Evolutionary conservation across 2,113 vertebrate species (phyloP).

Genomic region (Laterallus jamaicensis): DNA sequence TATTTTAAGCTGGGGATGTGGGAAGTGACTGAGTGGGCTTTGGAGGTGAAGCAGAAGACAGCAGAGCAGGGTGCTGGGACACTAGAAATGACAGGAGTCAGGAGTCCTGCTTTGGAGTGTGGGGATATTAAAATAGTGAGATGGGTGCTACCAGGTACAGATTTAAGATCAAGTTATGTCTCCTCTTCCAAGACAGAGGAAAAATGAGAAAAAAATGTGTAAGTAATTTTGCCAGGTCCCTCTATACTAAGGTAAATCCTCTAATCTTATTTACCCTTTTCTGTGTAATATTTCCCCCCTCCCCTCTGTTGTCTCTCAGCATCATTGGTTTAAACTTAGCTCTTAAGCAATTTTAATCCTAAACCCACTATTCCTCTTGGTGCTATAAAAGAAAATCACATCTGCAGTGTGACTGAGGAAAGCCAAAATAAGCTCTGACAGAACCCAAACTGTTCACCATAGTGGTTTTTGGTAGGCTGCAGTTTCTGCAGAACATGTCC

Average conservation of each 20-base stretch:
- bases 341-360: neutral
- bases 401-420: neutral
- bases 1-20: neutral
- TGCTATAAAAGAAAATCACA: neutral
- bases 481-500: neutral
- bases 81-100: neutral
- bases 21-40: neutral
- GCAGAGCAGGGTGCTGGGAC: neutral
- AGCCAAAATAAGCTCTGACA: neutral
- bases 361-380: neutral
- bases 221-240: neutral
- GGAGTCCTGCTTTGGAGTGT: neutral
- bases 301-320: neutral
- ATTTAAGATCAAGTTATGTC: neutral
- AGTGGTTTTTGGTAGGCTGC: neutral
- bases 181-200: neutral
- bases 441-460: neutral
- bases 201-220: neutral
- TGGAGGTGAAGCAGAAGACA: neutral
- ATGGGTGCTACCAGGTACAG: neutral
- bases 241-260: neutral
- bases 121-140: neutral
- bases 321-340: neutral
- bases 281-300: neutral
- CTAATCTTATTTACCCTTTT: neutral